Evolutionary conservation across 1,140 invertebrate species (phyloP).

Genomic region (Drosophila nikananu): DNA sequence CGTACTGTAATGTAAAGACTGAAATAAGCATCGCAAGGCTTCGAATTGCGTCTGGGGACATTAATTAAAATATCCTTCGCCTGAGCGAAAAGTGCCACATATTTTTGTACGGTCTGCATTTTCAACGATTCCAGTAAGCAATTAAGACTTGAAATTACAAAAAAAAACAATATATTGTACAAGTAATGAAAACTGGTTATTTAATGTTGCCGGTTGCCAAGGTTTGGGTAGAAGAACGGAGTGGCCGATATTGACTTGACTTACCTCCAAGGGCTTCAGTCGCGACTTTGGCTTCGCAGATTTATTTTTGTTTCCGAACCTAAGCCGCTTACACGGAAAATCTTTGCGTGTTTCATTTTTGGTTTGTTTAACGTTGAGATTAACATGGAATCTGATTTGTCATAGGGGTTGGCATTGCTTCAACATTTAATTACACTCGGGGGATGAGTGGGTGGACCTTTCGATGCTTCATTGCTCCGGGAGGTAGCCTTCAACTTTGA

Average conservation of each 20-base stretch:
- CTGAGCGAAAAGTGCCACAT: conserved; percentile 33
- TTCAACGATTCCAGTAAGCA: conserved; percentile 40
- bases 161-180: conserved; percentile 10
- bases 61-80: conserved; percentile 58
- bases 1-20: neutral
- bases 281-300: conserved; percentile 38
- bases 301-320: conserved; percentile 46
- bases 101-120: conserved; percentile 27
- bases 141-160: conserved; percentile 19
- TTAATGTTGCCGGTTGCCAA: conserved; percentile 44
- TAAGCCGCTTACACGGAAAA: conserved; percentile 72
- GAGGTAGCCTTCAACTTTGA: conserved; percentile 53
- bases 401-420: conserved; percentile 55
- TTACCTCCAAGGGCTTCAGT: conserved; percentile 36
- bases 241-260: conserved; percentile 53
- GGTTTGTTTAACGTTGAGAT: conserved; percentile 74
- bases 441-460: conserved; percentile 21
- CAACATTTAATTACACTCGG: conserved; percentile 65
- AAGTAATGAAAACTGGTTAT: conserved; percentile 30
- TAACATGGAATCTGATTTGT: conserved; percentile 71
- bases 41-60: conserved; percentile 38
- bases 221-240: conserved; percentile 11
- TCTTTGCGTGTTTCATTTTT: conserved; percentile 76
- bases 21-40: neutral
- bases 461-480: conserved; percentile 3